Percentiles rank a stretch among this genome's conserved stretches.
These are phyloP conservation scores for Diplosoma virens DNA, from an alignment of 23 tunicate species.

Conservation along the genomic window DNA sequence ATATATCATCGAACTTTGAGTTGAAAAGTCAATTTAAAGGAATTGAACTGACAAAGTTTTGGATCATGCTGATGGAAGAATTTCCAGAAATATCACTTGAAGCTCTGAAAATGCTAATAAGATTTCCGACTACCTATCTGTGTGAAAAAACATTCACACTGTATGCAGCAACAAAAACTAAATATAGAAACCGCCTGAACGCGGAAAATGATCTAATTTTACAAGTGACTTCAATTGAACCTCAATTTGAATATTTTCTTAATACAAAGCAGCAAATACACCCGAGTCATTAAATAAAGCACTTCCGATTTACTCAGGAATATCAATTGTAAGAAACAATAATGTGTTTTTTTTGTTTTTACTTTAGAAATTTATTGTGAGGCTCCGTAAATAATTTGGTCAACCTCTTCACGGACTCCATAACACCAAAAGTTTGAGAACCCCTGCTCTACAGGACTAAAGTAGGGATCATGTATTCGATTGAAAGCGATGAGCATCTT, in stretches of 20 bases:
- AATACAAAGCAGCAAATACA: conserved; percentile 12
- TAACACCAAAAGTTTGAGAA: too few relatives aligned
- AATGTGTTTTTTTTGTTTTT: too few relatives aligned
- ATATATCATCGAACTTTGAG: conserved; percentile 25
- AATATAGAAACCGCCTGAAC: conserved; percentile 9
- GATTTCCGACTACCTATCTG: conserved; percentile 7
- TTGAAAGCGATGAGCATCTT: too few relatives aligned
- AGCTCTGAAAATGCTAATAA: conserved; percentile 8
- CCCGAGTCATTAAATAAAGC: conserved; percentile 18
- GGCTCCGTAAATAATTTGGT: too few relatives aligned
- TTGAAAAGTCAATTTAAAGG: conserved; percentile 18
- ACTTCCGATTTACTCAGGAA: too few relatives aligned
- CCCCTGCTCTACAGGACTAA: too few relatives aligned
- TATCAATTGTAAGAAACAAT: too few relatives aligned
- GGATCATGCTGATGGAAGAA: conserved; percentile 34
- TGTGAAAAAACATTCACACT: conserved; percentile 6
- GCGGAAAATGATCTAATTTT: conserved; percentile 9
- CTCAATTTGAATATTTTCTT: too few relatives aligned
- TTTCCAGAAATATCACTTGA: conserved; percentile 30
- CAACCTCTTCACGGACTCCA: too few relatives aligned
- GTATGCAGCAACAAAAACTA: conserved; percentile 14
- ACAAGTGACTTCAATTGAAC: conserved; percentile 18
- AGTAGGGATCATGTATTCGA: too few relatives aligned
- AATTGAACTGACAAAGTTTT: conserved; percentile 21
- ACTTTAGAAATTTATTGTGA: too few relatives aligned